phyloP scores from a whole-genome alignment of 1,140 invertebrate species.

The Eumeta japonica region DNA sequence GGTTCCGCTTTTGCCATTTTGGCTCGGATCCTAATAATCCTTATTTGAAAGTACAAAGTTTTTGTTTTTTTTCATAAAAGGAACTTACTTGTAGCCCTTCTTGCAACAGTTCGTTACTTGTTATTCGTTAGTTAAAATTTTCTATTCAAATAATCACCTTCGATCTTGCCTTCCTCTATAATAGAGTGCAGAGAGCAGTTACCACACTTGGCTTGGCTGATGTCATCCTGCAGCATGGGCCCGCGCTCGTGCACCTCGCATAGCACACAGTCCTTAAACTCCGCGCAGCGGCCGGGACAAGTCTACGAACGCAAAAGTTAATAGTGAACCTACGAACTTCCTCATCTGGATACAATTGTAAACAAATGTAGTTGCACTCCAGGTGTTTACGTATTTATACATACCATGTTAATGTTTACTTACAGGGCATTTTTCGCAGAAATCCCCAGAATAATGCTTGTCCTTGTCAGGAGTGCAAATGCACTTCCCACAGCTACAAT shows the following conservation, averaged over 20 bases:
- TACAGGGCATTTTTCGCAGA: constrained; percentile 89
- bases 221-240: constrained; percentile 46
- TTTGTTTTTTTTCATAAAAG: too few relatives aligned
- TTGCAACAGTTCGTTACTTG: too few relatives aligned
- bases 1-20: too few relatives aligned
- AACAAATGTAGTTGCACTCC: neutral
- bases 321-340: neutral
- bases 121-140: too few relatives aligned
- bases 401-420: constrained; percentile 15
- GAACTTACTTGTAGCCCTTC: too few relatives aligned
- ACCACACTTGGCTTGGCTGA: constrained; percentile 50
- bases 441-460: constrained; percentile 76
- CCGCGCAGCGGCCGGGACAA: constrained; percentile 82
- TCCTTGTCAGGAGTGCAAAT: constrained; percentile 70
- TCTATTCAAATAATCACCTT: constrained; percentile 63
- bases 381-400: neutral
- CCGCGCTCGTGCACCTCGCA: constrained; percentile 86
- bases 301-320: constrained; percentile 47
- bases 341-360: neutral
- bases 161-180: constrained; percentile 60
- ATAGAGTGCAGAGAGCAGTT: constrained; percentile 37
- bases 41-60: too few relatives aligned
- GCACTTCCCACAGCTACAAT: constrained; percentile 88
- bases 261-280: constrained; percentile 91
- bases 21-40: too few relatives aligned